Evolutionary conservation across 64 coral and sea anemone genomes (phyloP), one percentile per base, ranked within the genome.

Genomic region (Orbicella faveolata): DNA sequence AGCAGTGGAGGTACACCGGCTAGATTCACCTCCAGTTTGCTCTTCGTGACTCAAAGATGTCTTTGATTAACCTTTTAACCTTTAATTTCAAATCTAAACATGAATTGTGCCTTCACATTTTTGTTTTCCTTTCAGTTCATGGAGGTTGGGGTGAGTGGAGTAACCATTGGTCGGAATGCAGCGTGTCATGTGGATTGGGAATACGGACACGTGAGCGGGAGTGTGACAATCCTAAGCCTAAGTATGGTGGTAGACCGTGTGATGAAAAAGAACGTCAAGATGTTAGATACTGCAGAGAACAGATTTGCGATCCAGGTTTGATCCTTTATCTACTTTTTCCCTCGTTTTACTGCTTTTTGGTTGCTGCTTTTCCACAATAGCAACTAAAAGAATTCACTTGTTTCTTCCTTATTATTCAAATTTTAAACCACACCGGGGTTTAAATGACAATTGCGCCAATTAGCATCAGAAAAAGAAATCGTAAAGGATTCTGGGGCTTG

Each of bases 141-240:
- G 90, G 90, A 36, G 90, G 84, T 62, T 92, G 83, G 90, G 90
- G 90, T 19, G 41, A 79, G 30, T 92, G 90, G 90, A 51, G 83
- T 0, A n/a, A 51, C 11, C 55, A 59, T 0, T 92, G 83, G 83
- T 59, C 83, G 7, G 11, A 19, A 20, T 92, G 90, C 23, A 88
- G 84, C 15, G 0, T 30, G 25, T 80, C 90, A 9, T 92, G 90
- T 74, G 90, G 67, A 19, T 44, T 92, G n/a, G 90, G 90, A 69
- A 88, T 17, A 52, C 78, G 68, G 36, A 79, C 63, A 55, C 90
- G 90, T 41, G 52, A 76, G 61, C 90, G 84, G 18, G 34, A 87
- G n/a, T 92, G 90, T 73, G 64, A 87, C 75, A 23, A 36, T 10
- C 90, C 90, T 36, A 51, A 35, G 30, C 90, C 90, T 34, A 16